Evolutionary conservation across 2,113 vertebrate species (phyloP).

Genomic region (Brachirus orientalis): DNA sequence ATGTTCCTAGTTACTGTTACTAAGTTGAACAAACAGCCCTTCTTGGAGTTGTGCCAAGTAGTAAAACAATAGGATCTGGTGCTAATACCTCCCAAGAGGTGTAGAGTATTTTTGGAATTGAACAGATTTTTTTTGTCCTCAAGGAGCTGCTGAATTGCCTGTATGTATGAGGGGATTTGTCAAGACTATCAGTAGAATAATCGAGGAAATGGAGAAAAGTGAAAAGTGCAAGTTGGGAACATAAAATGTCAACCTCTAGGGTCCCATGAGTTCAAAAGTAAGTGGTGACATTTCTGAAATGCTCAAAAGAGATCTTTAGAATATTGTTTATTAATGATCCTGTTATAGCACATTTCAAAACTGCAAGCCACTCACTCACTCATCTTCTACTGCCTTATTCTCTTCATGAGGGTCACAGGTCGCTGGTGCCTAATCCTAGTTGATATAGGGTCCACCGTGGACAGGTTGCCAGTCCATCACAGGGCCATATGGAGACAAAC

Average conservation of each 20-base stretch:
- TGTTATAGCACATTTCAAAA: too few species aligned
- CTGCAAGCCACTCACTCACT: too few species aligned
- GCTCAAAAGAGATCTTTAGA: too few species aligned
- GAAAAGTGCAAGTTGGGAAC: conserved; percentile 4
- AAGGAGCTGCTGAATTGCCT: conserved; percentile 10
- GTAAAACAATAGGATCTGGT: conserved; percentile 71
- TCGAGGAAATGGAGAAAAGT: conserved; percentile 1
- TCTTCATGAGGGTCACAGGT: too few species aligned
- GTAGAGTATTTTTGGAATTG: conserved; percentile 57
- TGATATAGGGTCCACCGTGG: too few species aligned
- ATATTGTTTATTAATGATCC: too few species aligned
- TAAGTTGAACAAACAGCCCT: conserved; percentile 61
- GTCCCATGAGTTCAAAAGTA: neutral
- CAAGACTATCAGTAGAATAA: neutral
- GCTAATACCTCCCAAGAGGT: conserved; percentile 61
- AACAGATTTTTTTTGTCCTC: conserved; percentile 43
- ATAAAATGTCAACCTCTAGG: neutral
- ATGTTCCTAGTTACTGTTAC: conserved; percentile 53
- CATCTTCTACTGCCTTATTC: too few species aligned
- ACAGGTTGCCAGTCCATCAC: too few species aligned
- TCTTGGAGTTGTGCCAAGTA: conserved; percentile 49
- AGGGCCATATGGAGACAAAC: too few species aligned
- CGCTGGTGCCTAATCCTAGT: too few species aligned
- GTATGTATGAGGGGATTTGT: conserved; percentile 23
- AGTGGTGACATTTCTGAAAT: too few species aligned